Conservation (phyloP, 2,113 vertebrate species). For the Grammomys dolichurus region DNA sequence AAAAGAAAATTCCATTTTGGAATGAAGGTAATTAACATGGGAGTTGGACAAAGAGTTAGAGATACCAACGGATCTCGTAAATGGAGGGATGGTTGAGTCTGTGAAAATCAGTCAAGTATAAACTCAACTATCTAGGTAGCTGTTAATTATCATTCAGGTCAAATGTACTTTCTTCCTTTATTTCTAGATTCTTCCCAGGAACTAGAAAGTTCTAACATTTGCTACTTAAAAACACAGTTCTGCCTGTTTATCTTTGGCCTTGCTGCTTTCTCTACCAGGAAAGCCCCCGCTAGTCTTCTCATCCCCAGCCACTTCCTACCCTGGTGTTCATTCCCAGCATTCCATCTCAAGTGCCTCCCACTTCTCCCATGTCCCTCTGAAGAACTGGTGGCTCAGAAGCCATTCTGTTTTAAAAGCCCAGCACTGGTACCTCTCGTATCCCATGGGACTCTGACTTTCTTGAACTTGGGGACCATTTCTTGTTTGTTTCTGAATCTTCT, state of each 20-base stretch:
- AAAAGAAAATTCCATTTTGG: conserved; percentile 58
- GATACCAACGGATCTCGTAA: conserved; percentile 31
- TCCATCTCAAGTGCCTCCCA: neutral
- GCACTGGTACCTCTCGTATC: neutral
- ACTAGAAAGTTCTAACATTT: conserved; percentile 9
- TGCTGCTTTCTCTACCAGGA: neutral
- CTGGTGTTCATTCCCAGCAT: neutral
- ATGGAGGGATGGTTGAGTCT: neutral
- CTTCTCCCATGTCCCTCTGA: neutral
- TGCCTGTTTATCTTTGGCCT: neutral
- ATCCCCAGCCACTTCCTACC: neutral
- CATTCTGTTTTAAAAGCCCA: neutral
- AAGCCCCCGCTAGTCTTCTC: neutral
- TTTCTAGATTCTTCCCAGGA: conserved; percentile 52
- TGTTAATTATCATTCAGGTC: conserved; percentile 52
- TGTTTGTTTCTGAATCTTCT: neutral
- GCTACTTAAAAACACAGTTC: neutral
- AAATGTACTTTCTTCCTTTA: neutral
- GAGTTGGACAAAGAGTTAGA: conserved; percentile 43
- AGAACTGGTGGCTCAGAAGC: neutral
- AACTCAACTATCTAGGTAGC: conserved; percentile 3
- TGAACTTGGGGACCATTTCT: neutral
- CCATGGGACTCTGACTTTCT: neutral
- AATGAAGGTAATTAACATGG: conserved; percentile 40
- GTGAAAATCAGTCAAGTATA: conserved; percentile 42